Percentiles rank a stretch among this genome's conserved stretches.
phyloP scores from a whole-genome alignment of 2,797 vertebrate species.

The Urosaurus nigricauda region DNA sequence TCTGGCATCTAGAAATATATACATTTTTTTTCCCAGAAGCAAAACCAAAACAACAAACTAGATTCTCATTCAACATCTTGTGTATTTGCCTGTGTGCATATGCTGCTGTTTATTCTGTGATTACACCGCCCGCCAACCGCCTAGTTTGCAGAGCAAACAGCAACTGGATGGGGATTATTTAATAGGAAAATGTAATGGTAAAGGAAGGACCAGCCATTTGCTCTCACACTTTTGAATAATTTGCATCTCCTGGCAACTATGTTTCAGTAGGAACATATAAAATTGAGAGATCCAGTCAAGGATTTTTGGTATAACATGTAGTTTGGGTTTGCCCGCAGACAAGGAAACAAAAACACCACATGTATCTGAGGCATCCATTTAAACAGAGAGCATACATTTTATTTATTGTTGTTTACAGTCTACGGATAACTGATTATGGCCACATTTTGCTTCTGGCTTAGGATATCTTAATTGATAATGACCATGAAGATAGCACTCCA shows the following conservation, averaged over 20 bases:
- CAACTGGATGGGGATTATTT: background rate
- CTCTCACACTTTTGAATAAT: background rate
- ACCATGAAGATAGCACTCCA: background rate
- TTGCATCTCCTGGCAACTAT: background rate
- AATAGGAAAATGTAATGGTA: background rate
- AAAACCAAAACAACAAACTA: background rate
- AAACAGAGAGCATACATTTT: background rate
- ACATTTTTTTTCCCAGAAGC: slow-evolving; percentile 1
- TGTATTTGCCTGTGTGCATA: background rate
- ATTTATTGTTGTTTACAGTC: background rate
- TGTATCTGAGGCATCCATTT: background rate
- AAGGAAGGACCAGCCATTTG: background rate
- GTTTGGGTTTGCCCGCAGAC: background rate
- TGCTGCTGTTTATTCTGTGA: no score
- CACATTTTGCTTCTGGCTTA: slow-evolving; percentile 6
- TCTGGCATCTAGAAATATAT: background rate
- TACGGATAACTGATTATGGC: background rate
- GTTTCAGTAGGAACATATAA: background rate
- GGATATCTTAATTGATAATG: background rate
- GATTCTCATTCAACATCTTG: background rate
- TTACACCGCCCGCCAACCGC: no score
- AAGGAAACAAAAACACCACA: background rate
- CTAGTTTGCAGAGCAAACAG: background rate
- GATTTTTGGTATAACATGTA: background rate
- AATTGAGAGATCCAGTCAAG: background rate